Conservation (phyloP, 2,113 vertebrate species). For the Myiopsitta monachus region DNA sequence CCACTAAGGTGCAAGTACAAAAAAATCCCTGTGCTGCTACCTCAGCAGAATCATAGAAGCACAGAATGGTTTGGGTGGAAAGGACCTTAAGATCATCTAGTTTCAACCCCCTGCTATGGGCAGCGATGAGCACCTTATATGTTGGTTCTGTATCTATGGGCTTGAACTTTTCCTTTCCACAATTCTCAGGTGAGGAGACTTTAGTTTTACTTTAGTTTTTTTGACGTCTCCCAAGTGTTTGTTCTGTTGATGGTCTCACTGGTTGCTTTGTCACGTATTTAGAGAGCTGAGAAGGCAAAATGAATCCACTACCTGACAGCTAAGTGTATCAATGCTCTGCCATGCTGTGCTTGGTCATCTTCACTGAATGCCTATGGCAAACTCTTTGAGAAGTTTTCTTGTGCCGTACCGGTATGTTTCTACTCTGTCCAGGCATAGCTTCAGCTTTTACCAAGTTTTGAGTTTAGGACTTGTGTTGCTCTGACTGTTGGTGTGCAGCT, state of each 20-base stretch:
- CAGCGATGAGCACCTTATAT: neutral
- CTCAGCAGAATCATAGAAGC: neutral
- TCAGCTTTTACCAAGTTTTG: neutral
- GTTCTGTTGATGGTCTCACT: neutral
- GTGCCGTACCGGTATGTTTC: neutral
- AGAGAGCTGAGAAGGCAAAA: neutral
- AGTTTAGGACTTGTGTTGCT: neutral
- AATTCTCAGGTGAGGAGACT: neutral
- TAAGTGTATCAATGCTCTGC: neutral
- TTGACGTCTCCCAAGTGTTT: neutral
- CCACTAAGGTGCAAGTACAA: neutral
- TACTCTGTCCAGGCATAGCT: neutral
- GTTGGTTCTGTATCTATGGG: neutral
- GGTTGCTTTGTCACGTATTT: neutral
- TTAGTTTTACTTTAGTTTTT: neutral
- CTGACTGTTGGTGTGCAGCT: neutral
- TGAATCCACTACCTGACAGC: neutral
- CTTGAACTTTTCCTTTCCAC: neutral
- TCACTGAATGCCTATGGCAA: neutral
- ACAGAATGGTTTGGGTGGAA: neutral
- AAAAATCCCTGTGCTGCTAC: neutral
- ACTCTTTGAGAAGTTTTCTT: neutral
- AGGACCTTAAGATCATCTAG: neutral
- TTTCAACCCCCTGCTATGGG: neutral
- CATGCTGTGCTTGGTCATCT: fast-evolving